phyloP scores from a whole-genome alignment of 2,888 invertebrate species.

The Pollenia griseotomentosa region DNA sequence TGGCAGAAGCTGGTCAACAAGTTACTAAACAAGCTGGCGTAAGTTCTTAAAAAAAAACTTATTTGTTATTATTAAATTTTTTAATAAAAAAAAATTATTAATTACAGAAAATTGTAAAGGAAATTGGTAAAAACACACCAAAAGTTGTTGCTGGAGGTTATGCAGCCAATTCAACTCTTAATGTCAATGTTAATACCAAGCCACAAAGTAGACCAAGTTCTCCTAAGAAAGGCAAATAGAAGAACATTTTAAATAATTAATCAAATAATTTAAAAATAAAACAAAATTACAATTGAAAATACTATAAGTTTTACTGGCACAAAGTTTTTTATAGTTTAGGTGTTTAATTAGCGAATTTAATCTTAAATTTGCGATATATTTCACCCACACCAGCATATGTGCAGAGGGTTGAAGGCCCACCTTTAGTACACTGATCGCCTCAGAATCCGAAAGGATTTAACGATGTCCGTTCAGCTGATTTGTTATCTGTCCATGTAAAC shows the following conservation, averaged over 20 bases:
- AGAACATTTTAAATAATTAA: not conserved
- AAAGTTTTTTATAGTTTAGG: no score
- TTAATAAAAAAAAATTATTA: not conserved
- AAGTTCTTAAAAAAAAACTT: conserved; percentile 19
- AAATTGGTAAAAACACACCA: conserved; percentile 24
- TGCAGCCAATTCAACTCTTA: conserved; percentile 37
- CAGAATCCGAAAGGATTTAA: no score
- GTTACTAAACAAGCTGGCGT: not conserved
- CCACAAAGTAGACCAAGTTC: conserved; percentile 26
- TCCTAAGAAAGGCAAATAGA: conserved; percentile 11
- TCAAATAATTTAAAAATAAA: not conserved
- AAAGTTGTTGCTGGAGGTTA: conserved; percentile 21
- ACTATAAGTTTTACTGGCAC: no score
- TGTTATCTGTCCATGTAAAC: no score
- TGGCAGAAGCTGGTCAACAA: conserved; percentile 37
- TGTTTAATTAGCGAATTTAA: no score
- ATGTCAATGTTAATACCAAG: conserved; percentile 37
- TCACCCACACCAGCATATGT: no score
- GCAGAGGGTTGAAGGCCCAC: no score
- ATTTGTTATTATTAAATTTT: not conserved
- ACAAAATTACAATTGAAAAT: no score
- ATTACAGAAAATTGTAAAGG: conserved; percentile 9
- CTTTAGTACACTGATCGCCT: no score
- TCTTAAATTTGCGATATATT: no score
- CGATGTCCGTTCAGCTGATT: no score